A percentile compares a stretch with the other conserved stretches of the same genome.
Conservation (phyloP, 2,888 invertebrate genomes). For the Petrophora chlorosata region DNA sequence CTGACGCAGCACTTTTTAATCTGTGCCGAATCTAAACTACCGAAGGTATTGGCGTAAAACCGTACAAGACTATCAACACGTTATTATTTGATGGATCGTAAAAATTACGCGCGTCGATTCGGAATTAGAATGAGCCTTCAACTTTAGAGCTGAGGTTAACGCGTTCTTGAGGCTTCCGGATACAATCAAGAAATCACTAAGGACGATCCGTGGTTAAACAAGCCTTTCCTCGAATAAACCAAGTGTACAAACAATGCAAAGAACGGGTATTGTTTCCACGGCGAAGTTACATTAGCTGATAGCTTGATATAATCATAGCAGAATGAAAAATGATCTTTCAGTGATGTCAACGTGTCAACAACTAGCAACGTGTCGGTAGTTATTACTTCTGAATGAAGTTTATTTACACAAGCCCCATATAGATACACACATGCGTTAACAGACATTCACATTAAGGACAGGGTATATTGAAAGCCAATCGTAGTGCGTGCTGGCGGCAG, state of each 20-base stretch:
- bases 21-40: conserved; percentile 15
- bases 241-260: neutral
- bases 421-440: conserved; percentile 1
- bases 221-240: no score
- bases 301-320: neutral
- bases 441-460: neutral
- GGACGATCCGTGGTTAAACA: no score
- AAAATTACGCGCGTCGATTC: conserved; percentile 18
- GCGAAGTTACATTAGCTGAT: neutral
- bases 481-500: neutral
- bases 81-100: conserved; percentile 18
- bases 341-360: conserved; percentile 1
- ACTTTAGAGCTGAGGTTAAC: conserved; percentile 4
- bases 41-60: conserved; percentile 38
- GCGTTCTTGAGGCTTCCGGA: neutral
- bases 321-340: neutral
- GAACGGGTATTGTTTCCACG: neutral
- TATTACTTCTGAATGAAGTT: conserved; percentile 1
- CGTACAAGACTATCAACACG: conserved; percentile 18
- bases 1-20: conserved; percentile 10
- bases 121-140: conserved; percentile 15
- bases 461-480: neutral
- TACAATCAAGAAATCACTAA: no score
- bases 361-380: neutral
- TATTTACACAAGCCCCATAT: conserved; percentile 12